Conservation (phyloP, 2,888 invertebrate genomes). For the Tolmerus cingulatus region DNA sequence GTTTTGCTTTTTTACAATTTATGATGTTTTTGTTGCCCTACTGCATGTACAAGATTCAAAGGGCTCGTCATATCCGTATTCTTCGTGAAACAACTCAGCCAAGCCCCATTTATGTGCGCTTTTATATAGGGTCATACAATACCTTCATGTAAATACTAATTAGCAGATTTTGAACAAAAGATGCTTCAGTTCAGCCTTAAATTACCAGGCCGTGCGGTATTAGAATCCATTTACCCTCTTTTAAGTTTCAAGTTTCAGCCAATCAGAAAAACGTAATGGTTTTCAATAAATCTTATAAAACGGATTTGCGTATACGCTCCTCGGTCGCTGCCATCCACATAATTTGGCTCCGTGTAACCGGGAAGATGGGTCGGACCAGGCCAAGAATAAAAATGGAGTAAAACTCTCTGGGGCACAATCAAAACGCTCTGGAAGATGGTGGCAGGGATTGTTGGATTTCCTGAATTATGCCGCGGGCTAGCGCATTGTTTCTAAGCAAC, state of each 20-base stretch:
- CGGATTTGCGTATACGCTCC: conserved; percentile 32
- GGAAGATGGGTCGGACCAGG: background rate
- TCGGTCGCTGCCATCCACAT: background rate
- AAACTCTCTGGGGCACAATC: background rate
- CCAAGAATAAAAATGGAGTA: conserved; percentile 18
- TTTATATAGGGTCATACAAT: conserved; percentile 45
- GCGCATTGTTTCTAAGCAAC: conserved; percentile 19
- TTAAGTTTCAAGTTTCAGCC: conserved; percentile 46
- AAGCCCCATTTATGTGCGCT: conserved; percentile 43
- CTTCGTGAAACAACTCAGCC: conserved; percentile 36
- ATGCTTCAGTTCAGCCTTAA: conserved; percentile 45
- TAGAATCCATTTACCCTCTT: conserved; percentile 35
- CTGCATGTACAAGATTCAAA: conserved; percentile 46
- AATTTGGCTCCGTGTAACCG: conserved; percentile 18
- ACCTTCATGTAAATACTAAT: conserved; percentile 47
- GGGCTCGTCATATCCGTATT: conserved; percentile 45
- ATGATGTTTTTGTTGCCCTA: conserved; percentile 46
- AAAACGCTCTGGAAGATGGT: conserved; percentile 14
- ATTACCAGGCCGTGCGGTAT: conserved; percentile 28
- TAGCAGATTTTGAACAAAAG: conserved; percentile 49
- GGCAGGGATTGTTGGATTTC: conserved; percentile 11
- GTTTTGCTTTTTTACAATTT: conserved; percentile 46
- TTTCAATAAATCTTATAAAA: conserved; percentile 48
- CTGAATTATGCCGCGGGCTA: conserved; percentile 11
- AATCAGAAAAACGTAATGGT: conserved; percentile 48